Conservation (phyloP, 2,888 invertebrate genomes). For the Julus scandinavius region DNA sequence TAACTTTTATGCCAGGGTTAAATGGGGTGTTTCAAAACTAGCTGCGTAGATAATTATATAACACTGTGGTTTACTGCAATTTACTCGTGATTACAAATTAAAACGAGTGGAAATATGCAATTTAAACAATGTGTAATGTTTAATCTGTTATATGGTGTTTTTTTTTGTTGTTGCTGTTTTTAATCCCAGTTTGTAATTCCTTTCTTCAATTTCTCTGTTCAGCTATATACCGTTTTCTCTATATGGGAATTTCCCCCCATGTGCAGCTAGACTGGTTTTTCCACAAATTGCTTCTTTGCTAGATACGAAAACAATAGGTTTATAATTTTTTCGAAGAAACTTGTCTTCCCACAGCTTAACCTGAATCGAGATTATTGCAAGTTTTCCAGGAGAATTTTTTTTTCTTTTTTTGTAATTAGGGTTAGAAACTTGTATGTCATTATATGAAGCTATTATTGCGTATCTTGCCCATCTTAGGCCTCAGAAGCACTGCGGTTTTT, state of each 20-base stretch:
- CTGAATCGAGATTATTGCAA: background rate
- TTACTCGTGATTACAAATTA: no score
- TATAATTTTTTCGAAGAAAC: background rate
- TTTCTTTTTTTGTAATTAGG: background rate
- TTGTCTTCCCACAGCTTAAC: conserved; percentile 14
- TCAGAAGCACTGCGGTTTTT: background rate
- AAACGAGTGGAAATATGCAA: background rate
- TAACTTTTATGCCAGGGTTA: no score
- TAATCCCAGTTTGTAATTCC: background rate
- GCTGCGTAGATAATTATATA: no score
- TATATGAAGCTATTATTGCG: background rate
- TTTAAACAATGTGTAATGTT: background rate
- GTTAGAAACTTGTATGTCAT: background rate
- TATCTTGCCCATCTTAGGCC: conserved; percentile 31
- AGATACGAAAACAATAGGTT: conserved; percentile 10
- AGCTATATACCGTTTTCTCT: background rate
- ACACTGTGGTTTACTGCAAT: no score
- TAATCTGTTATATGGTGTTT: background rate
- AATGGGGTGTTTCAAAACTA: no score
- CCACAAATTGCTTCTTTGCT: background rate
- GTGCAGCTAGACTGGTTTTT: background rate
- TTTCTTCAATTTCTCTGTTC: background rate
- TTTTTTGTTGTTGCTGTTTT: background rate
- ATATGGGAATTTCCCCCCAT: background rate
- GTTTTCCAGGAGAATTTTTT: background rate